These are phyloP conservation scores for Ichneumoninae sp. DNA, from an alignment of 2,888 invertebrate genomes.

Conservation along the genomic window DNA sequence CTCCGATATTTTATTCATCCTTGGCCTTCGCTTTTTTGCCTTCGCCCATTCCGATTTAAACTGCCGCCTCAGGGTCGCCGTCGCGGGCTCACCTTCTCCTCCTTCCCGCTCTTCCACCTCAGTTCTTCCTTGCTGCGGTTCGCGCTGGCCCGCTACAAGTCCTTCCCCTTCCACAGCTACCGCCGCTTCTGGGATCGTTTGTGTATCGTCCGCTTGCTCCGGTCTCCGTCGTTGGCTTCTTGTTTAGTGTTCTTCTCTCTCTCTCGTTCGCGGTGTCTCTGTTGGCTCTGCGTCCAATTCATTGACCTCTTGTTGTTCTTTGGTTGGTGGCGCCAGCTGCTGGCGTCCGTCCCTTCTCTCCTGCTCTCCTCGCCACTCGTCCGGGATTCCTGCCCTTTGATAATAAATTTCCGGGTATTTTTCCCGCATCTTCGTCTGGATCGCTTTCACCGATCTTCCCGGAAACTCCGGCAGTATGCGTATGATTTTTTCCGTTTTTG, in stretches of 20 bases:
- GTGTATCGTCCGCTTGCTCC: background rate
- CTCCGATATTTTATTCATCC: background rate
- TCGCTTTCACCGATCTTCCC: background rate
- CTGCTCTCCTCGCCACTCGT: background rate
- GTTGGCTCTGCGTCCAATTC: background rate
- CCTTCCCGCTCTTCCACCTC: background rate
- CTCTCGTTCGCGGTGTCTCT: background rate
- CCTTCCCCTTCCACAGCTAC: background rate
- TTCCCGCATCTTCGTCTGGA: background rate
- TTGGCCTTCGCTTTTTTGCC: background rate
- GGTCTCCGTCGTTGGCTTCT: background rate
- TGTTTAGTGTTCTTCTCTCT: background rate
- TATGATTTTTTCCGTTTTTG: background rate
- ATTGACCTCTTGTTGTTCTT: too few species aligned
- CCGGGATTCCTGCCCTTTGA: constrained; percentile 3
- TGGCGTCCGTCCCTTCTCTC: background rate
- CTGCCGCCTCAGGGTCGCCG: background rate
- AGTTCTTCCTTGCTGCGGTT: background rate
- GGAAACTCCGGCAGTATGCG: background rate
- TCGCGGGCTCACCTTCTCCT: too few species aligned
- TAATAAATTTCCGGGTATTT: constrained; percentile 7
- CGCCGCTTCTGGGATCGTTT: background rate
- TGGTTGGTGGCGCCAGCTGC: background rate
- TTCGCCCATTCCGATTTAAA: background rate
- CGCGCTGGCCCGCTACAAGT: background rate